Evolutionary conservation across 2,797 vertebrate genomes (phyloP).

Genomic region (Yasuhikotakia modesta): DNA sequence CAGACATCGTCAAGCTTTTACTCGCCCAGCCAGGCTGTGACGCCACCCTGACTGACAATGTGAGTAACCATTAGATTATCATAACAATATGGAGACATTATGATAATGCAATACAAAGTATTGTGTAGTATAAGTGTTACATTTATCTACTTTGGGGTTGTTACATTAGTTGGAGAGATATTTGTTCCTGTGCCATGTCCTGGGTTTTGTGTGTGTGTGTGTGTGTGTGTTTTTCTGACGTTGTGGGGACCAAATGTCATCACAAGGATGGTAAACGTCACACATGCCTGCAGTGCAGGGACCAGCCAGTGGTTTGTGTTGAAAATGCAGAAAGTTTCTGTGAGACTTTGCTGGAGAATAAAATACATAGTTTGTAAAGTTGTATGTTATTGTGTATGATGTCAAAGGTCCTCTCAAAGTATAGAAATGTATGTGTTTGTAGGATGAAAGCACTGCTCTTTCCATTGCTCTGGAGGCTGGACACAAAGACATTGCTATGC

Average conservation of each 20-base stretch:
- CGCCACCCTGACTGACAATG: conserved; percentile 64
- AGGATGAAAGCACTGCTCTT: conserved; percentile 96
- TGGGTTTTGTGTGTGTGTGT: background rate
- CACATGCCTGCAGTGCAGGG: too few species aligned
- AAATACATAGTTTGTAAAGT: too few species aligned
- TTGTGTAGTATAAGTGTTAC: too few species aligned
- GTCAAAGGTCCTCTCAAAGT: too few species aligned
- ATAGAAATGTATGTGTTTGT: conserved; percentile 25
- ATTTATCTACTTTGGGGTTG: background rate
- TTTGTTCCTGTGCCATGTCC: background rate
- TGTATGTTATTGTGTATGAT: too few species aligned
- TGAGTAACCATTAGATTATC: background rate
- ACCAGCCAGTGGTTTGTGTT: too few species aligned
- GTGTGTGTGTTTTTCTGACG: too few species aligned
- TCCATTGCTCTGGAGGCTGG: conserved; percentile 95
- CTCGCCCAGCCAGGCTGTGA: too few species aligned
- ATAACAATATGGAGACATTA: background rate
- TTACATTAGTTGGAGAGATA: background rate
- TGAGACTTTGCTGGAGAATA: too few species aligned
- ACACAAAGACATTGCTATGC: conserved; percentile 93
- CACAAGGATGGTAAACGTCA: too few species aligned
- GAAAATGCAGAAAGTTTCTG: too few species aligned
- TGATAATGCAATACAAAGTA: conserved; percentile 43
- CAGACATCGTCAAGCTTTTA: conserved; percentile 29
- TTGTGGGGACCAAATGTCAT: too few species aligned